phyloP scores from a whole-genome alignment of 92 coral and sea anemone species.

The Epizoanthus stellaris region DNA sequence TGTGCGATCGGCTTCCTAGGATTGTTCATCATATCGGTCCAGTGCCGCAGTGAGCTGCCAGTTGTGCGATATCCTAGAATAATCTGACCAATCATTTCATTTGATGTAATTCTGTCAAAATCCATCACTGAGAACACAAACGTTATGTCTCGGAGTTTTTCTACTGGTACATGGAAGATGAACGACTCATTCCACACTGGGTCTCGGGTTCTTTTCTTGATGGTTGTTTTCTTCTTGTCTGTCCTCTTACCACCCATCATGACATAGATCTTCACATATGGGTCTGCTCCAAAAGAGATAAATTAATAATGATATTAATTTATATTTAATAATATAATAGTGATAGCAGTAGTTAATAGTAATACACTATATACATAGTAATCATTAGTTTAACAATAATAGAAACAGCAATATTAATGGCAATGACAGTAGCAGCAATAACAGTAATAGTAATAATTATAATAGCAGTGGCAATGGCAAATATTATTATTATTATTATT shows the following conservation, averaged over 20 bases:
- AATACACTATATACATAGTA: no score
- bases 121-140: slow-evolving; percentile 97
- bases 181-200: slow-evolving; percentile 99
- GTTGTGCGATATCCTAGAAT: slow-evolving; percentile 93
- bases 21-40: slow-evolving; percentile 99
- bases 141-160: slow-evolving; percentile 88
- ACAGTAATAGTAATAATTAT: no score
- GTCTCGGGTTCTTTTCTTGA: slow-evolving; percentile 86
- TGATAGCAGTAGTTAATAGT: no score
- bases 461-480: no score
- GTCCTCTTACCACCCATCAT: slow-evolving; percentile 84
- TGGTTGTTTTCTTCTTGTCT: slow-evolving; percentile 97
- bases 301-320: background rate
- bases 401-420: no score
- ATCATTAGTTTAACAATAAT: no score
- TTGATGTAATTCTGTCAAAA: slow-evolving; percentile 94
- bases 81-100: slow-evolving; percentile 94
- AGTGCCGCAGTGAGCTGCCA: slow-evolving; percentile 93
- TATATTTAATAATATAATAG: no score
- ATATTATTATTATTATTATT: no score
- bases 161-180: slow-evolving; percentile 89
- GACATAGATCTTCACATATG: slow-evolving; percentile 94
- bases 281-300: slow-evolving; percentile 63
- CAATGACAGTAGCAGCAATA: no score
- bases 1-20: slow-evolving; percentile 96